Evolutionary conservation across 2,797 vertebrate species (phyloP).

Genomic region (Pempheris klunzingeri): DNA sequence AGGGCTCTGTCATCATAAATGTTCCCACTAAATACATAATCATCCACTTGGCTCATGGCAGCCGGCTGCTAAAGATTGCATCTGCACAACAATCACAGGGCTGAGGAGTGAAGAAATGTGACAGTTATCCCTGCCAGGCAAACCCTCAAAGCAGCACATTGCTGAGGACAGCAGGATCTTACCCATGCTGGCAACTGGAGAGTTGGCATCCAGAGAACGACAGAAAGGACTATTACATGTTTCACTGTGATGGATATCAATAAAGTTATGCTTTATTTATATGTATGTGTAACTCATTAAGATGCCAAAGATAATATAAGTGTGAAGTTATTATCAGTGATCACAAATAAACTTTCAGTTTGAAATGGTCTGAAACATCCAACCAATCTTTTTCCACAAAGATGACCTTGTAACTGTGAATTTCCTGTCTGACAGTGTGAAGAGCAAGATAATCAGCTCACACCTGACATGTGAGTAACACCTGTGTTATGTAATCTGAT

Average conservation of each 20-base stretch:
- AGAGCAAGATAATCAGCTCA: constrained; percentile 57
- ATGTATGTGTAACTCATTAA: background rate
- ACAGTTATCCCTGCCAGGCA: constrained; percentile 84
- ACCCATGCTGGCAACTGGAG: constrained; percentile 68
- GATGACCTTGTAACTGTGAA: background rate
- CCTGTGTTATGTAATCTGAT: constrained; percentile 74
- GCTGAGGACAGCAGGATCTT: constrained; percentile 80
- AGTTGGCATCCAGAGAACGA: constrained; percentile 83
- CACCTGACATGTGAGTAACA: constrained; percentile 69
- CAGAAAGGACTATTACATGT: background rate
- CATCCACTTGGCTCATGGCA: constrained; percentile 54
- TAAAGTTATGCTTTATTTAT: background rate
- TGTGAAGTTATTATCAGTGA: background rate
- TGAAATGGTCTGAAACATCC: background rate
- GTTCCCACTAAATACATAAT: constrained; percentile 66
- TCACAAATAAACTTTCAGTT: background rate
- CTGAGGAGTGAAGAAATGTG: constrained; percentile 80
- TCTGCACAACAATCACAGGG: constrained; percentile 75
- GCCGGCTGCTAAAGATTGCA: constrained; percentile 67
- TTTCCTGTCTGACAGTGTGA: background rate
- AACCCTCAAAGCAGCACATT: constrained; percentile 79
- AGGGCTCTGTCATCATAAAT: constrained; percentile 60
- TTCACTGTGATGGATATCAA: background rate
- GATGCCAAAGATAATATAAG: background rate
- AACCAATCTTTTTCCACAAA: constrained; percentile 2